phyloP scores from a whole-genome alignment of 1,140 invertebrate species.

The Ips nitidus region DNA sequence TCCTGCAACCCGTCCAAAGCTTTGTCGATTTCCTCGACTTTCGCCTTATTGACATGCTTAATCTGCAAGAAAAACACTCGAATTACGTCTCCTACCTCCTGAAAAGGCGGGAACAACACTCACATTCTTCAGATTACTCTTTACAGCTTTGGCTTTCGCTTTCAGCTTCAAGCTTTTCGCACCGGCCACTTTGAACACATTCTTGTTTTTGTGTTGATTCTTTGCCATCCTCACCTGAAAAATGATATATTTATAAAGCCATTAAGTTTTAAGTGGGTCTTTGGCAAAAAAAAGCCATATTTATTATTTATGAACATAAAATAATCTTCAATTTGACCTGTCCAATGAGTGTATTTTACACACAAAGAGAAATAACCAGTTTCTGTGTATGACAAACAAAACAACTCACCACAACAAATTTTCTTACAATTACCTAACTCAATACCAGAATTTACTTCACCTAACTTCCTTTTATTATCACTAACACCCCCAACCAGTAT shows the following conservation, averaged over 20 bases:
- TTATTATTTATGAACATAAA: too few species aligned
- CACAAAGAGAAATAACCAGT: too few species aligned
- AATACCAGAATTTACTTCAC: background rate
- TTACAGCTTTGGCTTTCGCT: constrained; percentile 53
- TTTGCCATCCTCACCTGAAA: constrained; percentile 60
- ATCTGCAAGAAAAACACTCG: constrained; percentile 43
- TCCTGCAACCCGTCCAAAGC: constrained; percentile 45
- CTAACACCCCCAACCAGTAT: constrained; percentile 55
- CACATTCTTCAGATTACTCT: constrained; percentile 49
- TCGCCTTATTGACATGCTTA: constrained; percentile 46
- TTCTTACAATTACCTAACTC: background rate
- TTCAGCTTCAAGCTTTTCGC: constrained; percentile 56
- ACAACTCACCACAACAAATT: constrained; percentile 14
- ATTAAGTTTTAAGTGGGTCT: background rate
- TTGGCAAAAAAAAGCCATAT: too few species aligned
- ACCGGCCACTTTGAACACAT: constrained; percentile 60
- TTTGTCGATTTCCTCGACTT: constrained; percentile 49
- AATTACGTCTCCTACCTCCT: background rate
- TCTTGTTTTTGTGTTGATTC: constrained; percentile 55
- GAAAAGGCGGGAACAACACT: constrained; percentile 6
- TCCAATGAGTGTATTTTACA: too few species aligned
- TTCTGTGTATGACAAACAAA: too few species aligned
- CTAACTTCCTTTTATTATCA: constrained; percentile 44
- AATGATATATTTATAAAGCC: constrained; percentile 28
- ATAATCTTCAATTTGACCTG: too few species aligned